Evolutionary conservation across 2,797 vertebrate species (phyloP).

Genomic region (Semotilus atromaculatus): DNA sequence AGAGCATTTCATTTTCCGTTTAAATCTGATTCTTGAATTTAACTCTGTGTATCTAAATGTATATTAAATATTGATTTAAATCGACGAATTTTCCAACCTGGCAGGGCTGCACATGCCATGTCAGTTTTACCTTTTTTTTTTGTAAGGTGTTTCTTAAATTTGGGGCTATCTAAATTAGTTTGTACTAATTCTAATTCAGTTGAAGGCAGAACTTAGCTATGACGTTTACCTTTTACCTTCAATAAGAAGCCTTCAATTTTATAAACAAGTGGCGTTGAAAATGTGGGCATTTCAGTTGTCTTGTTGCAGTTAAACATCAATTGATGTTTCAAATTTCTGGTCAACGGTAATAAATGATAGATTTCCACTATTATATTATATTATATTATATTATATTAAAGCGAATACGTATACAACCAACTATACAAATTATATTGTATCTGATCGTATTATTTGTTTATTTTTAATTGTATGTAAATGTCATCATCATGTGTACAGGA

Average conservation of each 20-base stretch:
- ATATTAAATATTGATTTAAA: background rate
- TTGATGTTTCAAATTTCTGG: background rate
- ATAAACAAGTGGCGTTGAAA: background rate
- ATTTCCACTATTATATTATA: background rate
- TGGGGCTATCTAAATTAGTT: background rate
- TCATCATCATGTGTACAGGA: background rate
- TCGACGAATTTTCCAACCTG: too few species aligned
- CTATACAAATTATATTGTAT: background rate
- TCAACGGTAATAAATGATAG: background rate
- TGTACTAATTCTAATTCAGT: too few species aligned
- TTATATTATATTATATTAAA: background rate
- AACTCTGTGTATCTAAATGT: background rate
- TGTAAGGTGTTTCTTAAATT: background rate
- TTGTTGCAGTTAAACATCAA: too few species aligned
- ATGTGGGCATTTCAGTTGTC: background rate
- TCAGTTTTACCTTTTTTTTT: too few species aligned
- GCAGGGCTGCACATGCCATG: background rate
- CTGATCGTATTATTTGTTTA: background rate
- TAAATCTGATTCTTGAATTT: background rate
- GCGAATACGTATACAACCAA: background rate
- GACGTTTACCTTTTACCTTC: background rate
- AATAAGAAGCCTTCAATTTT: background rate
- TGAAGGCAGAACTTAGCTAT: background rate
- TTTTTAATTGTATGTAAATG: background rate
- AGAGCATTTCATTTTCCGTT: background rate